phyloP scores from a whole-genome alignment of 1,140 invertebrate genomes.

The Babylonia areolata region DNA sequence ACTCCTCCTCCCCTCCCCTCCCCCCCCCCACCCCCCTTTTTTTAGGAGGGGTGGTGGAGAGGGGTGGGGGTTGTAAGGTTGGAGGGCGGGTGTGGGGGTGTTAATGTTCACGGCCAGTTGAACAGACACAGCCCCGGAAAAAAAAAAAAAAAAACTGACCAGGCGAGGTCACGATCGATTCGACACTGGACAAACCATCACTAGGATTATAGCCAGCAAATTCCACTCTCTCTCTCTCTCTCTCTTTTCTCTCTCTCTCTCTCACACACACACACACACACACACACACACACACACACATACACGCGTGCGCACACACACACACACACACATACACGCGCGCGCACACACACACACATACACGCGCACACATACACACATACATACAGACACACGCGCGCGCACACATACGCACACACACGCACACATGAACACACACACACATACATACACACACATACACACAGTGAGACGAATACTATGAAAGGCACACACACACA shows the following conservation, averaged over 20 bases:
- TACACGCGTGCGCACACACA: not conserved
- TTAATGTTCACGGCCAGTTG: no score
- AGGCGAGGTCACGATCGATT: no score
- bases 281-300: not conserved
- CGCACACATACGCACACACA: not conserved
- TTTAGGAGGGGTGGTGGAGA: no score
- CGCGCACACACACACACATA: not conserved
- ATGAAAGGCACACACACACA: not conserved
- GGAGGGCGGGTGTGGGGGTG: no score
- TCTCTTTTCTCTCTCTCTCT: not conserved
- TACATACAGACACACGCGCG: not conserved
- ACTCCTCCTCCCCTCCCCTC: no score
- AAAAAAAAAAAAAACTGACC: no score
- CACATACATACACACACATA: not conserved
- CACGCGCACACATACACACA: not conserved
- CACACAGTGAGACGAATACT: no score
- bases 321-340: not conserved
- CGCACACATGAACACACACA: not conserved
- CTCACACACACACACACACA: not conserved
- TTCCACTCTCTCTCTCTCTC: constrained; percentile 11
- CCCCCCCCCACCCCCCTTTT: no score
- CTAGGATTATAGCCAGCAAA: no score
- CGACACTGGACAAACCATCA: no score
- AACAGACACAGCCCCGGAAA: no score
- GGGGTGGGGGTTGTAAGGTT: no score